Conservation (phyloP, 2,888 invertebrate genomes). For the Scaptomyza parva region DNA sequence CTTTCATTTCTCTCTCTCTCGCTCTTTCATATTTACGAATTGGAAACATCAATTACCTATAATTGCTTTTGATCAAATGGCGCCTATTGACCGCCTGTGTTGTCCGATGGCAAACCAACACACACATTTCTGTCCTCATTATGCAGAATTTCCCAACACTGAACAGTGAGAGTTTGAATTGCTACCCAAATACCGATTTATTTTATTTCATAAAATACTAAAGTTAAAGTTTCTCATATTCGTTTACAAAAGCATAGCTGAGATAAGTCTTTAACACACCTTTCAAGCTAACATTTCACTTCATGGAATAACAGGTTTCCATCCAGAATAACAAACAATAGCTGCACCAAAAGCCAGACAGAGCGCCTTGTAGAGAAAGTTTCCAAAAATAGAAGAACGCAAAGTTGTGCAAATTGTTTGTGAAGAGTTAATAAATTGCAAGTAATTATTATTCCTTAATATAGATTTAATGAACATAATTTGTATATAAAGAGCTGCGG, state of each 20-base stretch:
- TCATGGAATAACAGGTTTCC: neutral
- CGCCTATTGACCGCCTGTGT: constrained; percentile 79
- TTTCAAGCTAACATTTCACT: neutral
- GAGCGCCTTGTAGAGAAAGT: neutral
- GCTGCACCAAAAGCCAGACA: neutral
- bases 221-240: neutral
- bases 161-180: too few relatives aligned
- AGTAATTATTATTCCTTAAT: neutral
- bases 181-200: too few relatives aligned
- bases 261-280: neutral
- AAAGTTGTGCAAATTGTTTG: too few relatives aligned
- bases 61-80: constrained; percentile 85
- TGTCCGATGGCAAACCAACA: neutral
- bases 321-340: neutral
- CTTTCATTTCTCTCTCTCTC: neutral
- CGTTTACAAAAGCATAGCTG: neutral
- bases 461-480: neutral
- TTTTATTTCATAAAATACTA: too few relatives aligned
- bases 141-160: too few relatives aligned
- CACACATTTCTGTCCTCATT: neutral
- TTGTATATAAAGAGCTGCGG: too few relatives aligned
- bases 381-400: too few relatives aligned
- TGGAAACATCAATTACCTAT: constrained; percentile 91
- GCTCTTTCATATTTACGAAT: constrained; percentile 88
- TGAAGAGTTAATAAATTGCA: too few relatives aligned